These are phyloP conservation scores for Ptyas mucosa DNA, from an alignment of 2,113 vertebrate species.

Conservation along the genomic window DNA sequence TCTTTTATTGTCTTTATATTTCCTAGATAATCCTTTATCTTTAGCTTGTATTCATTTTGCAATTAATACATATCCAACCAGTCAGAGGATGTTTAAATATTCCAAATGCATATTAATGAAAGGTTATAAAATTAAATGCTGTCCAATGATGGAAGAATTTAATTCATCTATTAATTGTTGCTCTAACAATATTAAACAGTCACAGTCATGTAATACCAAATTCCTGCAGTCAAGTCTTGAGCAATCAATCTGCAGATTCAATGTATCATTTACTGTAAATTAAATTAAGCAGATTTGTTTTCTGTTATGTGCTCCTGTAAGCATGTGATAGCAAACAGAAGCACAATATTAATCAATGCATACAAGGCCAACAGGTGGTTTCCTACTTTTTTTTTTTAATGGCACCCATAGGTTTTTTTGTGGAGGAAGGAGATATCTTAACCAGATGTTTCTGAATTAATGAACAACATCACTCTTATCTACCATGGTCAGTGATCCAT, in stretches of 20 bases:
- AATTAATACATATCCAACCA: not conserved
- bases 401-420: not conserved
- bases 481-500: not conserved
- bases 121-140: not conserved
- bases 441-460: not conserved
- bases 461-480: not conserved
- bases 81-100: not conserved
- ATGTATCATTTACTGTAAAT: not conserved
- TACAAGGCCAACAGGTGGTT: not conserved
- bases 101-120: not conserved
- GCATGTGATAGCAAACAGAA: not conserved
- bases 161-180: not conserved
- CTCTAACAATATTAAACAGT: not conserved
- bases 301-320: not conserved
- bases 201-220: not conserved
- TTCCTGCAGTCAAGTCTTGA: not conserved
- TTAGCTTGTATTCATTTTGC: not conserved
- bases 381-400: not conserved
- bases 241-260: not conserved
- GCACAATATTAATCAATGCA: not conserved
- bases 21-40: not conserved
- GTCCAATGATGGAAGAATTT: not conserved
- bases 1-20: not conserved
- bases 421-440: not conserved
- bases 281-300: not conserved